Conservation (phyloP, 1,140 invertebrate genomes). For the Pachypeltis micranthus region DNA sequence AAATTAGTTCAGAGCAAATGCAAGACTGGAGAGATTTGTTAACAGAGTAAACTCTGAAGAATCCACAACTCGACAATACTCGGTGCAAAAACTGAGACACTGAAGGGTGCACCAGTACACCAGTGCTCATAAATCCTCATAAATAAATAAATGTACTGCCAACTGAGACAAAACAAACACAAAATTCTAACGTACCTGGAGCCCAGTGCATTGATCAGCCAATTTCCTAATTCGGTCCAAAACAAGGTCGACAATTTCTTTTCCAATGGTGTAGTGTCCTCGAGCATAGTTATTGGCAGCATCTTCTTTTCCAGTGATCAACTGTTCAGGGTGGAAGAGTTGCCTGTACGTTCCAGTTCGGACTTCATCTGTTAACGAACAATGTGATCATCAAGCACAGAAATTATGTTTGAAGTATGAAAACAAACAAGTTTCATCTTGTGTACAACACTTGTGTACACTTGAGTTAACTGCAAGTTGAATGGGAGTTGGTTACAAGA, state of each 20-base stretch:
- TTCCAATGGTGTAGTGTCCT: slow-evolving; percentile 60
- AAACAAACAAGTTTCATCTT: too few species aligned
- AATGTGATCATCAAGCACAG: too few species aligned
- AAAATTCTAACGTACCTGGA: too few species aligned
- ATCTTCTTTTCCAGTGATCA: slow-evolving; percentile 55
- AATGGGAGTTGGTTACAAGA: too few species aligned
- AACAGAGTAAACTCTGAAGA: too few species aligned
- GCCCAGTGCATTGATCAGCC: slow-evolving; percentile 52
- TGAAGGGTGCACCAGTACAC: neutral
- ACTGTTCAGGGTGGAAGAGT: slow-evolving; percentile 49
- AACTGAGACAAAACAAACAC: neutral
- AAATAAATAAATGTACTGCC: neutral
- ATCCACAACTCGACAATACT: too few species aligned
- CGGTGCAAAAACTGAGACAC: too few species aligned
- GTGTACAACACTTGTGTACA: too few species aligned
- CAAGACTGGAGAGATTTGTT: too few species aligned
- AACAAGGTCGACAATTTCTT: slow-evolving; percentile 52
- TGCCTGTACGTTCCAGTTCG: slow-evolving; percentile 45
- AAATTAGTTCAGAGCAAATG: slow-evolving; percentile 39
- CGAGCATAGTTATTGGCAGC: slow-evolving; percentile 70
- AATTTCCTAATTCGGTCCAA: slow-evolving; percentile 45
- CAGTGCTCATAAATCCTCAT: neutral
- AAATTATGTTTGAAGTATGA: too few species aligned
- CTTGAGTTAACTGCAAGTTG: too few species aligned
- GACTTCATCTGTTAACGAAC: slow-evolving; percentile 40